These are phyloP conservation scores for Enteromius unitaeniatus DNA, from an alignment of 2,797 vertebrate species.

Conservation along the genomic window DNA sequence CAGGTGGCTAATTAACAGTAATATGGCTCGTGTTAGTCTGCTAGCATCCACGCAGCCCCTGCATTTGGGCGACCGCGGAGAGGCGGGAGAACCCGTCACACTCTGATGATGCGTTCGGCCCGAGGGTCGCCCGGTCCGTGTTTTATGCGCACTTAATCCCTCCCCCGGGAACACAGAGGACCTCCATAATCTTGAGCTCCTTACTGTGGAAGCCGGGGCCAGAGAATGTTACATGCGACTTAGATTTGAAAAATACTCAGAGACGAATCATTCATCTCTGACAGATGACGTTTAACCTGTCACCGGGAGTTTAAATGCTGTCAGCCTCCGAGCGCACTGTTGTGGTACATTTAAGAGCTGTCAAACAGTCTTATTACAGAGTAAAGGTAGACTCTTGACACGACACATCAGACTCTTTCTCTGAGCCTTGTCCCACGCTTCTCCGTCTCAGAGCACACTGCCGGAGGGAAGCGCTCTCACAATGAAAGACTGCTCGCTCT, in stretches of 20 bases:
- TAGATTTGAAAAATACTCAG: constrained; percentile 32
- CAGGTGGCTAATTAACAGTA: constrained; percentile 78
- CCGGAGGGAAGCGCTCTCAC: constrained; percentile 67
- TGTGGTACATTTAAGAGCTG: constrained; percentile 59
- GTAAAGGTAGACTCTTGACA: constrained; percentile 61
- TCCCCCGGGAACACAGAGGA: constrained; percentile 9
- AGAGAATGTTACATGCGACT: constrained; percentile 4
- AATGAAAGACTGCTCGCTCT: constrained; percentile 51
- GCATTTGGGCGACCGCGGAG: constrained; percentile 47
- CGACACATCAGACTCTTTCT: constrained; percentile 54
- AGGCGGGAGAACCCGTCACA: constrained; percentile 48
- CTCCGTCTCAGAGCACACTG: constrained; percentile 61
- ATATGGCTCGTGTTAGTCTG: constrained; percentile 71
- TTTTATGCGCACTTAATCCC: constrained; percentile 38
- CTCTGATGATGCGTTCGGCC: constrained; percentile 43
- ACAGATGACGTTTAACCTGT: constrained; percentile 51
- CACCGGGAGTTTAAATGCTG: constrained; percentile 48
- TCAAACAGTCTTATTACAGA: constrained; percentile 56
- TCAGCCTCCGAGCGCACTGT: constrained; percentile 58
- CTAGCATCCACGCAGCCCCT: constrained; percentile 53
- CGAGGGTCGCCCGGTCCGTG: constrained; percentile 48
- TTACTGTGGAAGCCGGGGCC: not conserved
- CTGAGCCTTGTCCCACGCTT: constrained; percentile 56
- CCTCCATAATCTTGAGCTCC: constrained; percentile 23
- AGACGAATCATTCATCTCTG: constrained; percentile 48